Evolutionary conservation across 1,140 invertebrate genomes (phyloP).

Genomic region (Trichomalopsis sarcophagae): DNA sequence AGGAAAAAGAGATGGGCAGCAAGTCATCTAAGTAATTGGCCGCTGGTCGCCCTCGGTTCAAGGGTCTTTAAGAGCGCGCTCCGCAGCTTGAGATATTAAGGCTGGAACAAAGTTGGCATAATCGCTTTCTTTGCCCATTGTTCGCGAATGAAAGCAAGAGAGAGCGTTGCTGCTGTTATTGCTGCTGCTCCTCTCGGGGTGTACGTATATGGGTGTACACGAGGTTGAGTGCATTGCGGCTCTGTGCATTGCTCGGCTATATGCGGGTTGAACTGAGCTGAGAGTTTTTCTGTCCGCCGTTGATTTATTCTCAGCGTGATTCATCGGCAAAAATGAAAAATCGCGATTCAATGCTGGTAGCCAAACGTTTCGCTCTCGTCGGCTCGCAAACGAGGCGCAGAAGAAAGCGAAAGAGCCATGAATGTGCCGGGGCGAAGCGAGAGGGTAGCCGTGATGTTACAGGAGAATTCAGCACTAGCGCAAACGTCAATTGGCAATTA

Average conservation of each 20-base stretch:
- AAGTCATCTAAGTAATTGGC: conserved; percentile 62
- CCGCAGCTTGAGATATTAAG: conserved; percentile 44
- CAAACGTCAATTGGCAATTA: conserved; percentile 74
- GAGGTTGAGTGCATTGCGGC: too few species aligned
- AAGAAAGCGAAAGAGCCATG: background rate
- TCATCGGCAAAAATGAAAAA: too few species aligned
- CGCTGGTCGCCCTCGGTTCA: conserved; percentile 31
- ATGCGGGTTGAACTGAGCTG: too few species aligned
- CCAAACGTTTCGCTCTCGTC: too few species aligned
- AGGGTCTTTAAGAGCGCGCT: conserved; percentile 46
- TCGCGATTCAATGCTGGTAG: too few species aligned
- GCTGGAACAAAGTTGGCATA: conserved; percentile 26
- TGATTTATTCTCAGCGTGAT: too few species aligned
- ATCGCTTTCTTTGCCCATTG: conserved; percentile 34
- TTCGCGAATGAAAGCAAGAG: background rate
- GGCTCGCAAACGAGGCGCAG: too few species aligned
- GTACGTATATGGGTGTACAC: too few species aligned
- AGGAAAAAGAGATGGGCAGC: conserved; percentile 31
- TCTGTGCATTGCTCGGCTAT: too few species aligned
- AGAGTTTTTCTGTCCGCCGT: too few species aligned
- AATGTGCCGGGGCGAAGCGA: conserved; percentile 25
- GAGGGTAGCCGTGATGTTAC: conserved; percentile 51
- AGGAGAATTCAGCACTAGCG: conserved; percentile 64
- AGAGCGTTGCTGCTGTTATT: background rate
- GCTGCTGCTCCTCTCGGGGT: too few species aligned